phyloP scores from a whole-genome alignment of 30 jellyfish, hydroid and myxozoan genomes.

The Rhopilema esculentum region DNA sequence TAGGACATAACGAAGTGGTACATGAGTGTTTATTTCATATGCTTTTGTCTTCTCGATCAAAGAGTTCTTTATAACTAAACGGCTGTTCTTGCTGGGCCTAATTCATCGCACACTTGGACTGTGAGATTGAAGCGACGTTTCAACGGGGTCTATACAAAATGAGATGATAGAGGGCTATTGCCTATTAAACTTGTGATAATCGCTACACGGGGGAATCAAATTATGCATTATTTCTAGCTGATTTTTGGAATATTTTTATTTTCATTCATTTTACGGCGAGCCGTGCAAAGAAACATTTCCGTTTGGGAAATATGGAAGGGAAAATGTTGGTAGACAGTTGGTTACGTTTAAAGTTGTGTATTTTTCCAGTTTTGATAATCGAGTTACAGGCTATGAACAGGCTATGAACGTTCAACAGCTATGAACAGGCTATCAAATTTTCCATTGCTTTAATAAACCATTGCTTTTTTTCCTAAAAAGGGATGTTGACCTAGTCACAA shows the following conservation, averaged over 20 bases:
- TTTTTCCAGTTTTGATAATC: no score
- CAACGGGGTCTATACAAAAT: conserved; percentile 55
- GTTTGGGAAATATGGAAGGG: not conserved
- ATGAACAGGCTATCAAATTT: no score
- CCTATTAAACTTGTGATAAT: conserved; percentile 21
- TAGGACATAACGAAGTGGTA: conserved; percentile 66
- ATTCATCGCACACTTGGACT: conserved; percentile 74
- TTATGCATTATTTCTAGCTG: not conserved
- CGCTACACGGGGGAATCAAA: conserved; percentile 52
- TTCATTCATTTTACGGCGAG: not conserved
- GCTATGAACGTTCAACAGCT: no score
- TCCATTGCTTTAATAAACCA: no score
- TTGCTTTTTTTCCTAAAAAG: no score
- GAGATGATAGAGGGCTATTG: conserved; percentile 14
- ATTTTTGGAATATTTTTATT: not conserved
- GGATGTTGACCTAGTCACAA: no score
- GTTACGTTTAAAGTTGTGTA: no score
- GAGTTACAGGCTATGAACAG: no score
- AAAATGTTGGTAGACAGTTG: not conserved
- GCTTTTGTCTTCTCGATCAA: conserved; percentile 29
- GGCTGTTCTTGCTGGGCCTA: conserved; percentile 53
- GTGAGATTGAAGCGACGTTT: conserved; percentile 55
- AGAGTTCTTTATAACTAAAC: conserved; percentile 33
- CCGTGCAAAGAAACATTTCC: no score
- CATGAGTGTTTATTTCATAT: conserved; percentile 60